phyloP scores from a whole-genome alignment of 2,888 invertebrate species.

The Diaprepes abbreviatus region DNA sequence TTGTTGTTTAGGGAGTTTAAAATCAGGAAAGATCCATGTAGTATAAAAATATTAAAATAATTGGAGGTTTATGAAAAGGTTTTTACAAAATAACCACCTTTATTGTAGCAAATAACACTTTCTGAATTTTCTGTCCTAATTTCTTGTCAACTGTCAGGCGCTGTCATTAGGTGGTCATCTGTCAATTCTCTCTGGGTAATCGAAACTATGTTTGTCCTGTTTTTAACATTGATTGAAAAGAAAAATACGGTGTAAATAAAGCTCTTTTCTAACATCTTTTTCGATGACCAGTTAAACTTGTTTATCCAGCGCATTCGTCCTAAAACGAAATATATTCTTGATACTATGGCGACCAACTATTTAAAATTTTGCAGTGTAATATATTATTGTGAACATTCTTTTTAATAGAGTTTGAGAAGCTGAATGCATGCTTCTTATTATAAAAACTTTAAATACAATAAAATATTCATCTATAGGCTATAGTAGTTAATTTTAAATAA shows the following conservation, averaged over 20 bases:
- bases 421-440: no score
- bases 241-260: no score
- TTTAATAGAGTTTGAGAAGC: no score
- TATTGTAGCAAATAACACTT: neutral
- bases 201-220: neutral
- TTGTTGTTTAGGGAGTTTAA: neutral
- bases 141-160: neutral
- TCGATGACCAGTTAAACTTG: neutral
- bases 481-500: no score
- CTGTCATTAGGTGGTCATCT: neutral
- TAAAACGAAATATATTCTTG: neutral
- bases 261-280: no score
- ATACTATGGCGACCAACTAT: neutral
- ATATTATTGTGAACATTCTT: no score
- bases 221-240: neutral
- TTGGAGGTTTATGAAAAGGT: neutral
- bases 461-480: no score
- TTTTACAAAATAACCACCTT: neutral
- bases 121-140: neutral
- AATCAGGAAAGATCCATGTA: constrained; percentile 14
- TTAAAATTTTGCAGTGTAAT: no score
- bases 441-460: no score
- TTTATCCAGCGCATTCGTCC: neutral
- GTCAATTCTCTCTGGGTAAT: neutral
- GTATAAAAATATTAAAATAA: neutral